Base-by-base conservation (phyloP, 2,113 vertebrate species). In the Odontesthes bonariensis region DNA sequence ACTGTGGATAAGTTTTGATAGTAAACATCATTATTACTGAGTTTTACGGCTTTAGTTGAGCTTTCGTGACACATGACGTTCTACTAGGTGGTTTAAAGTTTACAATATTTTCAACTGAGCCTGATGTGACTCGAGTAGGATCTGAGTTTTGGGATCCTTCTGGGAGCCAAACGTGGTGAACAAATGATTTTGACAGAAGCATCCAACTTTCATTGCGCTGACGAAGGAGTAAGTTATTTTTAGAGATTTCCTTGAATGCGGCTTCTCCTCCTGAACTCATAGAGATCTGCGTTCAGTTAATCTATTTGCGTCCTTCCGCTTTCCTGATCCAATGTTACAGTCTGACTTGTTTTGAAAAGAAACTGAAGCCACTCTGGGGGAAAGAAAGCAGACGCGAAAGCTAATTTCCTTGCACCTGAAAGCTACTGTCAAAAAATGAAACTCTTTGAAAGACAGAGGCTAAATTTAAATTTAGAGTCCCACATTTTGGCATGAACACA, bases 381-480 rank as follows among this genome's bases (percentile, higher is more conserved):
- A 46, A 46, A 62, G 57, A 4, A 60, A 38, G 49, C 17, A 20
- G 38, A 20, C 9, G 56, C 11, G 32, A 61, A 40, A 55, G 58
- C 22, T 12, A 3, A 27, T 64, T 52, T 79, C 35, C 20, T 52
- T 17, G 9, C 47, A 65, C 46, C 23, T 67, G 51, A 81, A 57
- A 60, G 53, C 40, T 62, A 58, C 42, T 33, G 60, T 74, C 17
- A 73, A 77, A 77, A 16, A 65, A 60, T 20, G 66, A 64, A 16
- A 7, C n/a, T 33, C 33, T 62, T 4, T 20, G 13, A 44, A 53
- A 74, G 62, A 69, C 1, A 13, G 31, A 40, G 62, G 27, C 74
- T 81, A 83, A 74, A 79, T 79, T 76, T 81, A 83, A 74, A 79
- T 79, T 76, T 81, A 86, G 80, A 76, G 35, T 32, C 40, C 33